Evolutionary conservation across 1,140 invertebrate species (phyloP).

Genomic region (Leptopilina clavipes): DNA sequence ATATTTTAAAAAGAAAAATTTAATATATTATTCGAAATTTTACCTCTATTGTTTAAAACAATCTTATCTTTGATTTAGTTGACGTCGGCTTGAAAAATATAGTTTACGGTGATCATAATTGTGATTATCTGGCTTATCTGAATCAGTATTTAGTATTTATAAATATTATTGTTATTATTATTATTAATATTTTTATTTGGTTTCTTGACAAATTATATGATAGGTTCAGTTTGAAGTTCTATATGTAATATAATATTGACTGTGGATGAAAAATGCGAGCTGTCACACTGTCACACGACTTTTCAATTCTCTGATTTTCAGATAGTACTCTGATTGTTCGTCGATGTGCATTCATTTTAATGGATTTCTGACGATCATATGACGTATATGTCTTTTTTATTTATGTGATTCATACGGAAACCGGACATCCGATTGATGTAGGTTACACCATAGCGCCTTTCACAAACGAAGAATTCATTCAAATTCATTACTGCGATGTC

Average conservation of each 20-base stretch:
- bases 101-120: too few species aligned
- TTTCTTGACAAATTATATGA: too few species aligned
- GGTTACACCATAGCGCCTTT: neutral
- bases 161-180: too few species aligned
- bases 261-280: neutral
- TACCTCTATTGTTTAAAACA: too few species aligned
- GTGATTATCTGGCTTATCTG: too few species aligned
- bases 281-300: neutral
- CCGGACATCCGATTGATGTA: slow-evolving; percentile 6
- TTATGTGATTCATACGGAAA: neutral
- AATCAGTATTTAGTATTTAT: too few species aligned
- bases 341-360: slow-evolving; percentile 25
- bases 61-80: too few species aligned
- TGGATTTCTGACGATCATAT: neutral
- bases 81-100: too few species aligned
- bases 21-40: too few species aligned
- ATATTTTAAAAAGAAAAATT: too few species aligned
- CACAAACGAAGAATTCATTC: slow-evolving; percentile 20
- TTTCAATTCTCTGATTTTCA: slow-evolving; percentile 20
- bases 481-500: slow-evolving; percentile 21
- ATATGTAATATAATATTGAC: neutral
- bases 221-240: too few species aligned
- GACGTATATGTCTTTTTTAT: slow-evolving; percentile 38
- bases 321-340: neutral
- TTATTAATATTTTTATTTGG: too few species aligned